Base-by-base conservation (phyloP, 2,888 invertebrate species). In the Hirtodrosophila duncani region DNA sequence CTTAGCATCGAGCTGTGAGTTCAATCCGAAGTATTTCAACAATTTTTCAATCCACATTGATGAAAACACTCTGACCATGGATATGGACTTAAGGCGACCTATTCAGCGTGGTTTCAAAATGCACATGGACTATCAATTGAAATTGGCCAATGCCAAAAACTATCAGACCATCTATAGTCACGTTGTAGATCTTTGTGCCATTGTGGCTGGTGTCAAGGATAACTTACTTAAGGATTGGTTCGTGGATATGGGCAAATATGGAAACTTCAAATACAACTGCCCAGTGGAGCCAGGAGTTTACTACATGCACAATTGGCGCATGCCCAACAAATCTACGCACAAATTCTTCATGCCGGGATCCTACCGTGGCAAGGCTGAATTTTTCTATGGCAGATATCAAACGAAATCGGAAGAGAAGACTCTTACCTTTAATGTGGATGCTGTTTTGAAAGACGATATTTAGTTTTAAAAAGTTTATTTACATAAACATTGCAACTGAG, bases 211-310 rank as follows among this genome's bases (percentile, higher is more conserved):
- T 16, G 13, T 68, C 1, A 77, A 77, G 6, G 77, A 60, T 3
- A 64, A 58, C 2, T 20, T 78, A 3, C 20, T 79, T 1, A 79
- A 71, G 17, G 27, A 2, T 20, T 75, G 63, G 80, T 81, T 70
- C 37, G 63, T 59, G 27, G 71, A 68, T 8, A 66, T 81, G 39
- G 1, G 41, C 0, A 43, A 62, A 9, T 6, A 65, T 7, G 38
- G 78, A 1, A 78, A 78, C 43, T 77, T 78, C 9, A 81, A 65
- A 72, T 48, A 42, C 7, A 80, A 63, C 26, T 78, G 82, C 17
- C 78, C 78, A 0, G 62, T 77, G 2, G 56, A 58, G 26, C 38
- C 58, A 6, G 74, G 81, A 1, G 39, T 30, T 31, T 74, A 74
- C 29, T 74, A 77, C 36, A 0, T 80, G 14, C 69, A 34, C 9